Percentiles rank a stretch among this genome's conserved stretches.
Conservation (phyloP, 2,113 vertebrate species). For the Larimichthys crocea region DNA sequence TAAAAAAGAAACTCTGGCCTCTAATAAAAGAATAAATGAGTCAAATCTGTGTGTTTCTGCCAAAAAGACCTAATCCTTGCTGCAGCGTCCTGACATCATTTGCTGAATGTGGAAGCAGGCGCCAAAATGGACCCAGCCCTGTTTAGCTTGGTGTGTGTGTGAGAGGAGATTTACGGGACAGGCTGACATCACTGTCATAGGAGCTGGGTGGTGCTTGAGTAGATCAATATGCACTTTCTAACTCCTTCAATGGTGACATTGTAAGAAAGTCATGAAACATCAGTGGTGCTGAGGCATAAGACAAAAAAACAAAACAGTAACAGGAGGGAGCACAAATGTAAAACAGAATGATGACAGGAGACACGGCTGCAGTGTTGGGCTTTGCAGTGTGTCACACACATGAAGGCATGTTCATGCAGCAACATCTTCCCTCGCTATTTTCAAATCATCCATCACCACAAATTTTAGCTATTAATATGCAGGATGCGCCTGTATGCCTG, state of each 20-base stretch:
- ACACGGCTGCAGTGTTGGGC: neutral
- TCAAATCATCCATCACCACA: neutral
- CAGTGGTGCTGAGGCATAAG: neutral
- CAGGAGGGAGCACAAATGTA: neutral
- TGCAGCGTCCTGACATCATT: conserved; percentile 12
- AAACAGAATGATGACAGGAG: neutral
- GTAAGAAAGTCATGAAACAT: neutral
- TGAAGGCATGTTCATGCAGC: too few relatives aligned
- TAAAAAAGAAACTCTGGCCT: neutral
- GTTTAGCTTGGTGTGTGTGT: neutral
- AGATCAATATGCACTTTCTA: conserved; percentile 22
- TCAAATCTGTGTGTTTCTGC: neutral
- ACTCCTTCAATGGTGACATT: neutral
- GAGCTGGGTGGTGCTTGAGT: conserved; percentile 30
- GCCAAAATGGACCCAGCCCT: conserved; percentile 5
- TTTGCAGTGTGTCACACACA: too few relatives aligned
- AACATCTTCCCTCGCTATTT: too few relatives aligned
- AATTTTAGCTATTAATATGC: neutral
- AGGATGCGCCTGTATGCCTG: neutral
- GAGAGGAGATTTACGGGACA: conserved; percentile 23
- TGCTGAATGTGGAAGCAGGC: neutral
- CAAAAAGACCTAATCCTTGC: neutral
- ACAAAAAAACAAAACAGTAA: neutral
- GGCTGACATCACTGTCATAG: conserved; percentile 42
- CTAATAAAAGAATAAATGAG: neutral